Base-by-base conservation (phyloP, 2,888 invertebrate species). In the Mesorhabditis spiculigera region DNA sequence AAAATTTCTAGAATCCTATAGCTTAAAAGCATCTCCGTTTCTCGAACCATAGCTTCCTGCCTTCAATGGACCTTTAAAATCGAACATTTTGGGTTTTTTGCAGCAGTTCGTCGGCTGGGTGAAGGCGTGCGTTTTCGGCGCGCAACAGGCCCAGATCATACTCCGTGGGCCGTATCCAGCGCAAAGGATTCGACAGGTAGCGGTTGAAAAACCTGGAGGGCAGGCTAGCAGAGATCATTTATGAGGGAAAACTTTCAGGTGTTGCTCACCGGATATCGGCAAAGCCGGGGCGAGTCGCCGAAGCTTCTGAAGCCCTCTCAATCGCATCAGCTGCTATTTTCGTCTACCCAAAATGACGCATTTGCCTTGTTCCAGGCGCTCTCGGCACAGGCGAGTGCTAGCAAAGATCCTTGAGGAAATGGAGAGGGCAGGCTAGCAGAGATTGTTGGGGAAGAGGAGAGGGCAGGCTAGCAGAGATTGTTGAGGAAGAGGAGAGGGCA, bases 91-190 rank as follows among this genome's bases (percentile, higher is more conserved):
- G 10, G 41, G n/a, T 5, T 63, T 67, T 44, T 81, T 71, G n/a
- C 71, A 84, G 83, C 72, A 75, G 5, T 84, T 80, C 70, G 77
- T 70, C 72, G 92, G 94, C 13, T 97, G 97, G 97, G 89, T 95
- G 16, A 92, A 92, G 85, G 93, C 93, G 82, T 80, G 80, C 63
- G 73, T 81, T 13, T 73, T 76, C 4, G 77, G 76, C 4, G 66
- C 72, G 61, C 66, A 67, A 28, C 71, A 76, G 5, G 71, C 95
- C 63, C 90, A 92, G 4, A 88, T 95, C 70, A 94, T 95, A 86
- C 87, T 95, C 68, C 93, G 93, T 85, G 95, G 96, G 0, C 92
- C 94, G 0, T 95, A 95, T 87, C 91, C 93, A 85, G 92, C 93
- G 0, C 90, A 95, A 70, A 90, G 96, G 43, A 91, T 95, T 43